Evolutionary conservation across 2,888 invertebrate genomes (phyloP), one percentile per base, ranked within the genome.

Genomic region (Epistrophe grossulariae): DNA sequence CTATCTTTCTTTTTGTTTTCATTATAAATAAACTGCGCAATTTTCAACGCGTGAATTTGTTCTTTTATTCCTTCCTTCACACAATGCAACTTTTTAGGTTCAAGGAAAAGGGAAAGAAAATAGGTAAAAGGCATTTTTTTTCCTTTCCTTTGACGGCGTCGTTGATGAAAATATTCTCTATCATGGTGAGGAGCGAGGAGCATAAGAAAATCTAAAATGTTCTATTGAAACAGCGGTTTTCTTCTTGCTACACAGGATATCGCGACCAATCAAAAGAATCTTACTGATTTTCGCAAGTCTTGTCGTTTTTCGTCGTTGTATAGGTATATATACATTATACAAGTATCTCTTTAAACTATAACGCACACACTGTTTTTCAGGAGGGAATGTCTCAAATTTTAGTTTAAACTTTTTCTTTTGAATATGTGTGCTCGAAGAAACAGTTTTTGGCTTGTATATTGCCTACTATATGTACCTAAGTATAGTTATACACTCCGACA

Each of bases 251-350:
- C 11, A 73, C 17, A 73, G 31, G 73, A 79, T 83, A 74, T 74
- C 78, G 85, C 85, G 85, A 85, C 85, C 85, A 85, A 85, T 85
- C 85, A 85, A 85, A 85, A 78, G 85, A 82, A 85, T 83, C 83
- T 73, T 64, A 60, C 80, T 70, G 43, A 59, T 52, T 73, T 84
- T 64, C 38, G 57, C 31, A 48, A 55, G 8, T 24, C 19, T 60
- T 13, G 71, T 50, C 9, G 4, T 6, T 28, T 4, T 28, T 4
- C 5, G 31, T 31, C 4, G 31, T 6, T 35, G 9, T 35, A 31
- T 35, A 35, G 0, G 35, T 45, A 6, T 15, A 11, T 60, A 59
- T 15, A 15, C 15, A 8, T 7, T n/a, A n/a, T n/a, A n/a, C n/a
- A n/a, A 17, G 7, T 5, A 9, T 57, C n/a, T 64, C 11, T 71